phyloP scores from a whole-genome alignment of 2,888 invertebrate species.

The Carpatolechia fugitivella region DNA sequence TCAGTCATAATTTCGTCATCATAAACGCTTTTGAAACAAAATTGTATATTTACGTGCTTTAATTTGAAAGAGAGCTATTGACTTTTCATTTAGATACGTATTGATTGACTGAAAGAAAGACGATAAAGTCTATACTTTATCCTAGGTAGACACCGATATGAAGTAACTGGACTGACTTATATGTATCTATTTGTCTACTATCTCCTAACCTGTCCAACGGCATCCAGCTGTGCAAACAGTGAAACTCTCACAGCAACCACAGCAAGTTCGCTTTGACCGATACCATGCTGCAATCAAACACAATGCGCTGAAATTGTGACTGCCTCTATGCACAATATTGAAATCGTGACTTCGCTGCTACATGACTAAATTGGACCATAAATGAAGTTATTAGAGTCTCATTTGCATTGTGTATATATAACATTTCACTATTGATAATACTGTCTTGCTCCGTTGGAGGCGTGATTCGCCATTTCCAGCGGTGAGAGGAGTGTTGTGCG shows the following conservation, averaged over 20 bases:
- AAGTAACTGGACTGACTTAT: too few species aligned
- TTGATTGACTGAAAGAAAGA: too few species aligned
- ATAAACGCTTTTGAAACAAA: background rate
- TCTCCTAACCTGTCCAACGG: background rate
- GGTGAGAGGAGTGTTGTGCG: conserved; percentile 54
- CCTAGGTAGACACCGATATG: too few species aligned
- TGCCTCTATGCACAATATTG: conserved; percentile 56
- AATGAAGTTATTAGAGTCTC: conserved; percentile 42
- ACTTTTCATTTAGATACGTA: too few species aligned
- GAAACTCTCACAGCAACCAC: too few species aligned
- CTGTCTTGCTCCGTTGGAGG: conserved; percentile 68
- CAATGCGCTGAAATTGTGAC: conserved; percentile 66
- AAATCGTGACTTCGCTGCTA: conserved; percentile 54
- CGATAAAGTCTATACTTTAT: too few species aligned
- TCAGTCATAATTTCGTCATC: too few species aligned
- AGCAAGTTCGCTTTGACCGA: too few species aligned
- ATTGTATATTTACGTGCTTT: background rate
- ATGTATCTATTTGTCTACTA: too few species aligned
- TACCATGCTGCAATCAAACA: conserved; percentile 43
- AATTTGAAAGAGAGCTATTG: too few species aligned
- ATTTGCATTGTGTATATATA: conserved; percentile 53
- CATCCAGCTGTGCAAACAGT: background rate
- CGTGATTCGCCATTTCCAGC: conserved; percentile 72
- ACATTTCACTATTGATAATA: conserved; percentile 69
- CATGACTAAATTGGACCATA: conserved; percentile 47